Base-by-base conservation (phyloP, 35 echinoderm and acorn worm genomes). In the Heliocidaris tuberculata region DNA sequence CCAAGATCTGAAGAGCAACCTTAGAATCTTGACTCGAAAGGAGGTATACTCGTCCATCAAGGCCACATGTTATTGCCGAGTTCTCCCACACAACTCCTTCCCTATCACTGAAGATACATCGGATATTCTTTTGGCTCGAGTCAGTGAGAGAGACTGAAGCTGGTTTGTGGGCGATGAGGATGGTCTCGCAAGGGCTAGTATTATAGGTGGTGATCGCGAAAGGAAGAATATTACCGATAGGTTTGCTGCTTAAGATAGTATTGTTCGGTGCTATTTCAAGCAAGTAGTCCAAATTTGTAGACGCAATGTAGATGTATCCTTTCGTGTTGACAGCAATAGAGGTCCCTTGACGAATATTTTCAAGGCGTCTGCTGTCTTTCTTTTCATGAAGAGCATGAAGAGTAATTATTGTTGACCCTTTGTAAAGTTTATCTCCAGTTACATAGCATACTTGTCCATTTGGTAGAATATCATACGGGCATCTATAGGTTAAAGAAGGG, bases 381-480 rank as follows among this genome's bases (percentile, higher is more conserved):
- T n/a, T 78, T 24, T 78, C 19, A 7, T 6, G 27, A n/a, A 17
- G 65, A 52, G 50, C 12, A 56, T 0, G 27, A n/a, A 17, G 65
- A 56, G 52, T 11, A 13, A 56, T 56, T 15, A 9, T 0, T 19
- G 65, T 27, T 7, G 65, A n/a, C 65, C 65, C 65, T 78, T 78
- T 78, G 21, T 7, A 78, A 5, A 78, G 65, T n/a, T 78, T n/a
- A n/a, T n/a, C 27, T 78, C 65, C 65, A 7, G 1, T n/a, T 27
- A 78, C 5, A 78, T 7, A 78, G 65, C 65, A 78, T 78, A 78
- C 27, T 78, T 27, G 65, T 78, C 65, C 65, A n/a, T 78, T 78
- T 78, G 65, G 65, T 78, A 78, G 65, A 78, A 78, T 78, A 78
- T n/a, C 65, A 78, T 78, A 78, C 27, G 65, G 65, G 27, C 65